Percentiles rank a stretch among this genome's conserved stretches.
These are phyloP conservation scores for Drosophila miranda DNA, from an alignment of 1,140 invertebrate species.

Conservation along the genomic window DNA sequence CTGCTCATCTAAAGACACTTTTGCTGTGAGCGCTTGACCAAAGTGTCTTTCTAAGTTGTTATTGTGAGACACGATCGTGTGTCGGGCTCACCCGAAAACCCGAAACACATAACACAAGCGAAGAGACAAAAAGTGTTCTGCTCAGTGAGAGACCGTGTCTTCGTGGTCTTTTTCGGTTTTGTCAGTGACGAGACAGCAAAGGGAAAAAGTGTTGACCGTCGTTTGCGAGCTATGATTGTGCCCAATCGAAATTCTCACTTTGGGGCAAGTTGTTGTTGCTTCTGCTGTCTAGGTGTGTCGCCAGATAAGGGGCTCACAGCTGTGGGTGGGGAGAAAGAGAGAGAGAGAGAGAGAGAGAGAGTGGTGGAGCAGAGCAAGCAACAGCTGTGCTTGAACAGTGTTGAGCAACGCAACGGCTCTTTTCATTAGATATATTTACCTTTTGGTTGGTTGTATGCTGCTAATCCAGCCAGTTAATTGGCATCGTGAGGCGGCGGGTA, in stretches of 20 bases:
- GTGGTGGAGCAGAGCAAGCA: constrained; percentile 15
- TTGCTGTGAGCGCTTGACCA: no score
- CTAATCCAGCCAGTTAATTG: constrained; percentile 58
- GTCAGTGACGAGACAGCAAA: no score
- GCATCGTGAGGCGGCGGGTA: constrained; percentile 27
- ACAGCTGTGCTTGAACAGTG: constrained; percentile 44
- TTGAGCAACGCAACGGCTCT: constrained; percentile 27
- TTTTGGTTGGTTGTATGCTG: constrained; percentile 30
- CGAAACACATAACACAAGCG: no score
- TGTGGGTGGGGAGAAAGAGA: not conserved
- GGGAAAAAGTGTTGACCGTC: no score
- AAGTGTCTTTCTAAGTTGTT: no score
- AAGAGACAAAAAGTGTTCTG: no score
- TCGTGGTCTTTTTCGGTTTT: no score
- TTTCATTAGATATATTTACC: constrained; percentile 7
- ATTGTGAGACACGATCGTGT: no score
- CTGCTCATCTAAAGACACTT: no score
- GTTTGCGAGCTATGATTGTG: no score
- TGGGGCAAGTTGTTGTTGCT: constrained; percentile 11
- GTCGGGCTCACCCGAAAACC: no score
- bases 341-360: not conserved
- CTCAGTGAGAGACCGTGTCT: no score
- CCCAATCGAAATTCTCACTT: constrained; percentile 56
- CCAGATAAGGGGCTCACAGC: constrained; percentile 8
- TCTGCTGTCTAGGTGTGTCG: not conserved